Conservation (phyloP, 2,888 invertebrate genomes). For the Gari tellinella region DNA sequence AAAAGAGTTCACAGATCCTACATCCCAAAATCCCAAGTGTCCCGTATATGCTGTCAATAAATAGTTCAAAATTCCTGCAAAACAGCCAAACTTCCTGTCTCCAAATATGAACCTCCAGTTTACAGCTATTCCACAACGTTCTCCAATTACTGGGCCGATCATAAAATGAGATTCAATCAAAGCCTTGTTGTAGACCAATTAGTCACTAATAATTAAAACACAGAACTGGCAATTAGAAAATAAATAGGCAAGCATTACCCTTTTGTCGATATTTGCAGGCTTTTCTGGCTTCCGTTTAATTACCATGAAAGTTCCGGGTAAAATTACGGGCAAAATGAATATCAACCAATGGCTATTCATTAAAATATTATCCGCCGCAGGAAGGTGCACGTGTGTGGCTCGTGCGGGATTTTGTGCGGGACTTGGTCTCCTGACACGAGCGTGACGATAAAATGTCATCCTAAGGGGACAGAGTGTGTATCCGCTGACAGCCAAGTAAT, state of each 20-base stretch:
- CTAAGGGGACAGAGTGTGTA: constrained; percentile 28
- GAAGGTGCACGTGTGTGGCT: constrained; percentile 48
- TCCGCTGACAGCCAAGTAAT: constrained; percentile 43
- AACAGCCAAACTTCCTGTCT: no score
- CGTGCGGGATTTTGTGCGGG: constrained; percentile 53
- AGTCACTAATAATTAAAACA: constrained; percentile 50
- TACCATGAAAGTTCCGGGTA: constrained; percentile 55
- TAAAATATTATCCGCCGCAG: constrained; percentile 57
- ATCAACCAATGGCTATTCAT: constrained; percentile 47
- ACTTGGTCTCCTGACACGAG: constrained; percentile 55
- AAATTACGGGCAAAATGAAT: constrained; percentile 61
- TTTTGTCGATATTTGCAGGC: constrained; percentile 49
- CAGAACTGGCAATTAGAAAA: constrained; percentile 48
- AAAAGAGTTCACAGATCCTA: no score
- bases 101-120: not conserved
- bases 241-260: constrained; percentile 44
- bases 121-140: constrained; percentile 5
- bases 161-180: constrained; percentile 47
- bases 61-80: no score
- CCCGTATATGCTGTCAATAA: no score
- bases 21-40: no score
- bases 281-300: constrained; percentile 48
- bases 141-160: constrained; percentile 27
- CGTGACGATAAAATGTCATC: constrained; percentile 54
- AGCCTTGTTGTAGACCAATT: constrained; percentile 43